Percentiles rank a stretch among this genome's conserved stretches.
Evolutionary conservation across 2,113 vertebrate species (phyloP).

Genomic region (Condylura cristata): DNA sequence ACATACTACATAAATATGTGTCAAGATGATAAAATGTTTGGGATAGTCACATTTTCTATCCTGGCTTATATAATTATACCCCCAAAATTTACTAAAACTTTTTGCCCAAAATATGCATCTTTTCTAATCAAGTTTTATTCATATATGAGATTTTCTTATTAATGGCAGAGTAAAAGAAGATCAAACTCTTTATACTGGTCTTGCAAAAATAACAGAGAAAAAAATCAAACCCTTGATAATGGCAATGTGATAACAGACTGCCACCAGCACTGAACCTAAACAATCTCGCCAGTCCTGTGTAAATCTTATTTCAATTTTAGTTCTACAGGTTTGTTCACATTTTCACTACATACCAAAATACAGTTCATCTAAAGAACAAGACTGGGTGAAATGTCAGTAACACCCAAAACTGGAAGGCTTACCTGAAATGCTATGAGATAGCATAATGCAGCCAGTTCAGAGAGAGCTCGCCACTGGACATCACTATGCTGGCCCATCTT

Average conservation of each 20-base stretch:
- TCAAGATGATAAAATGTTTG: neutral
- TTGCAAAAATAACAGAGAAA: neutral
- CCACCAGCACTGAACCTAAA: neutral
- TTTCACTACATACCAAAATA: neutral
- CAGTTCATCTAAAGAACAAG: neutral
- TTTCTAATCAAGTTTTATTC: conserved; percentile 34
- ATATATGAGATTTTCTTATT: neutral
- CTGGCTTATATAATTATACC: neutral
- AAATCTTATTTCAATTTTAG: conserved; percentile 12
- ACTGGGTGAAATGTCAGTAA: neutral
- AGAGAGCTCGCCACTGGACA: conserved; percentile 91
- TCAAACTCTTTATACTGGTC: neutral
- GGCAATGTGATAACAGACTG: neutral
- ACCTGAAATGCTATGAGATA: conserved; percentile 97
- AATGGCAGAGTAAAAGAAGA: no score
- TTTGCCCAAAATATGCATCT: neutral
- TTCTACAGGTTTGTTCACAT: neutral
- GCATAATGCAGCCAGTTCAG: conserved; percentile 91
- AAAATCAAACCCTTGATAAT: conserved; percentile 41
- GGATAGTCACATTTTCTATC: neutral
- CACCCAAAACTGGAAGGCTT: conserved; percentile 38
- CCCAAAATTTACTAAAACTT: neutral
- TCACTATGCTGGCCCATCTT: conserved; percentile 93
- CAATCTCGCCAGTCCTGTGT: neutral
- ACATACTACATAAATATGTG: neutral